Evolutionary conservation across 2,888 invertebrate genomes (phyloP).

Genomic region (Caenorhabditis wallacei): DNA sequence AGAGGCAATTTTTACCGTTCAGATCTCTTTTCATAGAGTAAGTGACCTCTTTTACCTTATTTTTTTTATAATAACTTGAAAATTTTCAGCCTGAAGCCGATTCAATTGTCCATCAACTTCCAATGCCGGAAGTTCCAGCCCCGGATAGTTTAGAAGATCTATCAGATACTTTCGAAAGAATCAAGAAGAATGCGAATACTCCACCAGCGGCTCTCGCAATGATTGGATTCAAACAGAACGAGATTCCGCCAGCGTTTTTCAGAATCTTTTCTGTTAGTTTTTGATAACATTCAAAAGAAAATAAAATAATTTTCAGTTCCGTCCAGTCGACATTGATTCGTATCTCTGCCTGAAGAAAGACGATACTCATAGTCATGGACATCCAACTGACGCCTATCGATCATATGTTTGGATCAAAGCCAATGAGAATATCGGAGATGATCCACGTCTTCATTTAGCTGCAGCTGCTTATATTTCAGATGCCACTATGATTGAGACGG

Average conservation of each 20-base stretch:
- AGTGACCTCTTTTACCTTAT: not conserved
- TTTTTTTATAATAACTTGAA: not conserved
- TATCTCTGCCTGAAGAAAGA: slow-evolving; percentile 66
- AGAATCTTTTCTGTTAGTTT: slow-evolving; percentile 69
- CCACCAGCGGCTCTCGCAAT: slow-evolving; percentile 69
- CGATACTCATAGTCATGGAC: slow-evolving; percentile 58
- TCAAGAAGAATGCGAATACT: slow-evolving; percentile 65
- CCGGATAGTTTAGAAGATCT: slow-evolving; percentile 82
- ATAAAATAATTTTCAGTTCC: slow-evolving; percentile 61
- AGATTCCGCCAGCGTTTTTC: slow-evolving; percentile 75
- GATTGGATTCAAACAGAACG: slow-evolving; percentile 71
- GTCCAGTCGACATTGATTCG: slow-evolving; percentile 72
- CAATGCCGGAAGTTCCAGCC: slow-evolving; percentile 84
- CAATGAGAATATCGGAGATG: slow-evolving; percentile 80
- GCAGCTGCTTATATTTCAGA: slow-evolving; percentile 84
- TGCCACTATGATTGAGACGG: slow-evolving; percentile 75
- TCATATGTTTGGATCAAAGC: slow-evolving; percentile 76
- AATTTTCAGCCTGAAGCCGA: slow-evolving; percentile 76
- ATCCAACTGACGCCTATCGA: slow-evolving; percentile 66
- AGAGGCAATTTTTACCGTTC: slow-evolving; percentile 83
- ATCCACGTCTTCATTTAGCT: slow-evolving; percentile 84
- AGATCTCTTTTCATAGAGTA: slow-evolving; percentile 79
- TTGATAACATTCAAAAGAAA: not conserved
- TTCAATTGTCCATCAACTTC: slow-evolving; percentile 83
- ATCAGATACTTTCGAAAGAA: slow-evolving; percentile 70